Percentiles rank a stretch among this genome's conserved stretches.
Conservation (phyloP, 2,113 vertebrate species). For the Rhinopomastus cyanomelas region DNA sequence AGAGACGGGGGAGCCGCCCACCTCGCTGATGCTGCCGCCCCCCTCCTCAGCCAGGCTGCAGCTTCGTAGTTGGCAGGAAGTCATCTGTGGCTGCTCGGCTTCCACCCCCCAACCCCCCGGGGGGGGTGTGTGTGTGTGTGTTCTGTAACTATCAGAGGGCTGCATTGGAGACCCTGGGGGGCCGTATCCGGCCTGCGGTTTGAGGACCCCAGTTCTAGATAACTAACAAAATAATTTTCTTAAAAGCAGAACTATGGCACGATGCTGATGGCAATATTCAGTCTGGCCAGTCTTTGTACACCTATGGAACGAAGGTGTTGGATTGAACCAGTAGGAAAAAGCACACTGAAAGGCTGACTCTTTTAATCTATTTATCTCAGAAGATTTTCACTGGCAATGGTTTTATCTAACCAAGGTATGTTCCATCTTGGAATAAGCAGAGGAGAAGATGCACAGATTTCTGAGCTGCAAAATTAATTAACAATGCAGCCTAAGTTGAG, state of each 20-base stretch:
- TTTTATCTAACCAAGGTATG: neutral
- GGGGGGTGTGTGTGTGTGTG: too few relatives aligned
- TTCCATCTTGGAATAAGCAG: neutral
- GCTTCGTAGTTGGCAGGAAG: too few relatives aligned
- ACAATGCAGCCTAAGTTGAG: fast-evolving
- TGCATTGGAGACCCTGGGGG: too few relatives aligned
- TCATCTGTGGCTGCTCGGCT: too few relatives aligned
- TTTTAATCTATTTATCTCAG: neutral
- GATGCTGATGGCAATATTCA: neutral
- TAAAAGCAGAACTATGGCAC: neutral
- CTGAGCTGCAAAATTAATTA: neutral
- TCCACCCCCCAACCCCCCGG: too few relatives aligned
- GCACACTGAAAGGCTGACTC: neutral
- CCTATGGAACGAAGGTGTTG: neutral
- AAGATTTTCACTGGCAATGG: neutral
- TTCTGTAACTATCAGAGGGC: too few relatives aligned
- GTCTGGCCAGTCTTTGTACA: neutral
- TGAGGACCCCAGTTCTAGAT: too few relatives aligned
- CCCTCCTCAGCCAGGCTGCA: too few relatives aligned
- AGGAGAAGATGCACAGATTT: neutral
- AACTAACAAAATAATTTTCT: neutral
- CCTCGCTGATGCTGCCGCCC: too few relatives aligned
- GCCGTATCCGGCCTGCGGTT: too few relatives aligned
- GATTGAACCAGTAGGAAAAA: neutral
- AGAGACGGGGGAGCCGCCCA: too few relatives aligned